phyloP scores from a whole-genome alignment of 2,888 invertebrate species.

The Rhamphomyia laevipes region DNA sequence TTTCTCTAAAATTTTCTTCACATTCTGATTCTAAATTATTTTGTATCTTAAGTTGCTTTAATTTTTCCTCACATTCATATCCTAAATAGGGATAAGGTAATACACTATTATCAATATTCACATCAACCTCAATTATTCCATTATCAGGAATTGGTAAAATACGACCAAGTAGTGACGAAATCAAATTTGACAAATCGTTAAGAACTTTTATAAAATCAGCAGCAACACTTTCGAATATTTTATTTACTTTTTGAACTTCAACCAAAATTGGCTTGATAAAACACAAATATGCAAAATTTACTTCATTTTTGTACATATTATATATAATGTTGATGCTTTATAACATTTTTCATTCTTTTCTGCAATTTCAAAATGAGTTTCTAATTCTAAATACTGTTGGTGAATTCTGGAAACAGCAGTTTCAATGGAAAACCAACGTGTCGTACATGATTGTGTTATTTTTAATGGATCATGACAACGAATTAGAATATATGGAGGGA shows the following conservation, averaged over 20 bases:
- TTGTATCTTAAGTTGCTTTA: not conserved
- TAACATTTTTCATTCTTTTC: not conserved
- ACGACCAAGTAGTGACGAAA: too few species aligned
- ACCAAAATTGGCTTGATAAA: not conserved
- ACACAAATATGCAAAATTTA: not conserved
- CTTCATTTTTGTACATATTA: not conserved
- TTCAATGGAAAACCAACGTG: not conserved
- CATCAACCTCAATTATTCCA: too few species aligned
- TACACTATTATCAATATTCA: too few species aligned
- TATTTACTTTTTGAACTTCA: not conserved
- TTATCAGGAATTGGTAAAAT: too few species aligned
- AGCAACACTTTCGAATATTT: not conserved
- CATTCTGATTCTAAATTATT: not conserved
- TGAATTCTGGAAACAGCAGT: not conserved
- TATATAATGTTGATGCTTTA: not conserved
- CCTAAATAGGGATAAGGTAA: too few species aligned
- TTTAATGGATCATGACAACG: slow-evolving; percentile 3
- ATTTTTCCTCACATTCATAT: too few species aligned
- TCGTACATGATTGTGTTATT: not conserved
- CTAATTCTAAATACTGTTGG: not conserved
- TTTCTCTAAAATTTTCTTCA: not conserved
- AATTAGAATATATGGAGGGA: too few species aligned
- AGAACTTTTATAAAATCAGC: not conserved
- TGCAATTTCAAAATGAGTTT: not conserved
- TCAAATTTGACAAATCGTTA: not conserved